phyloP scores from a whole-genome alignment of 2,113 vertebrate species.

The Erpornis zantholeuca region DNA sequence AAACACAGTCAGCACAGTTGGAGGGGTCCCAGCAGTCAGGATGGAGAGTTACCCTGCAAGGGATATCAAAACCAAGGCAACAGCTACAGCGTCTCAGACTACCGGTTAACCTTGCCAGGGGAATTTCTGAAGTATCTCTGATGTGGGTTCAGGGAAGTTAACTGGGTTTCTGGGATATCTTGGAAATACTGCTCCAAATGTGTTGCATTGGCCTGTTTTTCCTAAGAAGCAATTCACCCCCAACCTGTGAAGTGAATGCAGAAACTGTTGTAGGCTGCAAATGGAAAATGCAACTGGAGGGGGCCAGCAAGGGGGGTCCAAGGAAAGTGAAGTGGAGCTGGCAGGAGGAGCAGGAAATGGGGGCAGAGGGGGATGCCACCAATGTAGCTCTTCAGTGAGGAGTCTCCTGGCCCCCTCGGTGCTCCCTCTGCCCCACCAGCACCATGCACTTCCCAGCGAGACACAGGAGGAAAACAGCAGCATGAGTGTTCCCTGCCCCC shows the following conservation, averaged over 20 bases:
- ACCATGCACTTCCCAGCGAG: not conserved
- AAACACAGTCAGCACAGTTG: not conserved
- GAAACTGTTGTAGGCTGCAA: not conserved
- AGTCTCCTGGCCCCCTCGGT: not conserved
- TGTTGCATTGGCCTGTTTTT: not conserved
- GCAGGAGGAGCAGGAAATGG: not conserved
- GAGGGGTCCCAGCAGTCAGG: not conserved
- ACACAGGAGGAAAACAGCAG: not conserved
- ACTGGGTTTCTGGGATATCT: not conserved
- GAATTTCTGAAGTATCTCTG: not conserved
- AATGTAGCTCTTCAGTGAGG: accelerated
- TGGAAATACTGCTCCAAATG: not conserved
- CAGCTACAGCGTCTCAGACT: not conserved
- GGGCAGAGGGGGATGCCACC: not conserved
- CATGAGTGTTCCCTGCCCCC: not conserved
- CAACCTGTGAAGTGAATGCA: accelerated
- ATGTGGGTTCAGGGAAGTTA: not conserved
- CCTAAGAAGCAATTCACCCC: not conserved
- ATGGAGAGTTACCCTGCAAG: not conserved
- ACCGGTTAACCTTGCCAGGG: not conserved
- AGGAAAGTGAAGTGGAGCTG: accelerated
- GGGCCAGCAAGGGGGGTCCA: not conserved
- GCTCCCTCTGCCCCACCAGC: not conserved
- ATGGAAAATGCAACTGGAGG: not conserved
- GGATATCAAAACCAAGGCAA: not conserved